Conservation (phyloP, 2,888 invertebrate genomes). For the Cataglyphis rosenhaueri region DNA sequence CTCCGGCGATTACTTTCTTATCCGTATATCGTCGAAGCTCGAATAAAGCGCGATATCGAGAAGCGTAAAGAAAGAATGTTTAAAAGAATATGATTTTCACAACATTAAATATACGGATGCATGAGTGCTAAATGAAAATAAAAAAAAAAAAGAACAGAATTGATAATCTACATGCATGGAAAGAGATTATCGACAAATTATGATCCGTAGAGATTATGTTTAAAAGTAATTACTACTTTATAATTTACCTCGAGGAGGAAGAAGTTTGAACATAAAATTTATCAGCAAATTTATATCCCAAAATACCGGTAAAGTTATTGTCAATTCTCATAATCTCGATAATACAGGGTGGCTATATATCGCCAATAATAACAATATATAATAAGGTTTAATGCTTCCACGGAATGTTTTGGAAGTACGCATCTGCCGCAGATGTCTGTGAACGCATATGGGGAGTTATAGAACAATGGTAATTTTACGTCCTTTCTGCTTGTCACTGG, state of each 20-base stretch:
- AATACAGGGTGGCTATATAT: not conserved
- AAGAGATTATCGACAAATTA: not conserved
- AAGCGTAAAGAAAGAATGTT: not conserved
- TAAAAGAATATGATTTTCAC: not conserved
- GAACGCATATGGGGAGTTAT: not conserved
- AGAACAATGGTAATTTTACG: conserved; percentile 47
- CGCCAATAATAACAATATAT: not conserved
- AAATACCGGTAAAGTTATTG: not conserved
- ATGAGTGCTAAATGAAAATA: not conserved
- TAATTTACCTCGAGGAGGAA: not conserved
- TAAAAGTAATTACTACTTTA: not conserved
- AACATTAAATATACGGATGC: not conserved
- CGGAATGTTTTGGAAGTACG: not conserved
- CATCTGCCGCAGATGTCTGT: not conserved
- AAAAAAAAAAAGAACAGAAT: not conserved
- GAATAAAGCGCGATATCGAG: not conserved
- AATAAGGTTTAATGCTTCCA: conserved; percentile 1
- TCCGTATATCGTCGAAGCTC: conserved; percentile 4
- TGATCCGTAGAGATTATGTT: not conserved
- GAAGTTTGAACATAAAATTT: not conserved
- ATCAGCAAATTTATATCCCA: not conserved
- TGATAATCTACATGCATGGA: not conserved
- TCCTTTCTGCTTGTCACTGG: not conserved
- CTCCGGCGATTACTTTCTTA: conserved; percentile 56
- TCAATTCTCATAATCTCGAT: not conserved